A percentile compares a stretch with the other conserved stretches of the same genome.
These are phyloP conservation scores for Patiria miniata DNA, from an alignment of 35 echinoderm and acorn worm species.

Conservation along the genomic window DNA sequence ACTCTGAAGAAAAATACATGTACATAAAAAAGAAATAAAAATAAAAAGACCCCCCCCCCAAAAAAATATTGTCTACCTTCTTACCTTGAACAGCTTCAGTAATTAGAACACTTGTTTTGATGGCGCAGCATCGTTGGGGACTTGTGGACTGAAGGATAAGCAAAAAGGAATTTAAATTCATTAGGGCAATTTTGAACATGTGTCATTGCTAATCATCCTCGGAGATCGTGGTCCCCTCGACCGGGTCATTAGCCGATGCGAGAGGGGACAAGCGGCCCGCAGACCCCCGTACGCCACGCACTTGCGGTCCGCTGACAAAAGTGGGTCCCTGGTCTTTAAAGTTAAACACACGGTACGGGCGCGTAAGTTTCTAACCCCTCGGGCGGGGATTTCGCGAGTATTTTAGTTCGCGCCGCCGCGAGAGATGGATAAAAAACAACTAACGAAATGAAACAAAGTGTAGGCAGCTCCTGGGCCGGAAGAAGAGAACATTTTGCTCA, in stretches of 20 bases:
- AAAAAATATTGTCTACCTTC: no score
- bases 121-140: no score
- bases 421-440: background rate
- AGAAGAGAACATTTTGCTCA: background rate
- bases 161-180: background rate
- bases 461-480: no score
- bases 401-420: background rate
- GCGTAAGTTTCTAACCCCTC: background rate
- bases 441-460: background rate
- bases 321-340: background rate
- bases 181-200: constrained; percentile 4
- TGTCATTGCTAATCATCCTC: constrained; percentile 1
- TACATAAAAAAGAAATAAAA: no score
- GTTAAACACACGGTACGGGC: constrained; percentile 2
- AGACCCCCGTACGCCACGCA: background rate
- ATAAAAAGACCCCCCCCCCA: no score
- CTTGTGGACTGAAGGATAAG: background rate
- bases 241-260: no score
- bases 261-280: no score
- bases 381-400: background rate
- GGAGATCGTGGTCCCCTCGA: background rate
- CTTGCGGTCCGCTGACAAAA: background rate
- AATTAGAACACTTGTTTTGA: no score
- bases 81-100: no score
- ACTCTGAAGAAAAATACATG: no score